These are phyloP conservation scores for Trinorchestia longiramus DNA, from an alignment of 1,140 invertebrate genomes.

Conservation along the genomic window DNA sequence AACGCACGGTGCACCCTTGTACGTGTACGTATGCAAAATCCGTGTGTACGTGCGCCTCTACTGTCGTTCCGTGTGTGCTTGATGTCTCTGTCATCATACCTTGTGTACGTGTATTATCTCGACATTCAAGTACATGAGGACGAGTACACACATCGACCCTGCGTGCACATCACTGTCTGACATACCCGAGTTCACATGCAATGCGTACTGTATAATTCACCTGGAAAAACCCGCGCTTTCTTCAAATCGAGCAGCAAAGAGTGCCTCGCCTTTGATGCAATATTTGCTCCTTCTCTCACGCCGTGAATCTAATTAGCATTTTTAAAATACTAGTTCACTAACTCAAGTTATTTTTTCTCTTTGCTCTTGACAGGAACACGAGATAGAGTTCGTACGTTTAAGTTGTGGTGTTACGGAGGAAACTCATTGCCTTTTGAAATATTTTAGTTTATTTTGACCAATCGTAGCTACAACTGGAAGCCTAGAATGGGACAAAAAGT, in stretches of 20 bases:
- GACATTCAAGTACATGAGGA: not conserved
- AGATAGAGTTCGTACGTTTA: not conserved
- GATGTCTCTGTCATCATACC: no score
- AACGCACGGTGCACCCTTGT: no score
- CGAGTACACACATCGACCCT: not conserved
- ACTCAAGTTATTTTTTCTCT: conserved; percentile 2
- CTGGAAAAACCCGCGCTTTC: not conserved
- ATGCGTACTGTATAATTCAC: not conserved
- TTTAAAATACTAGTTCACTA: not conserved
- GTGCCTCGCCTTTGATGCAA: conserved; percentile 34
- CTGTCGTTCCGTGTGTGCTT: no score
- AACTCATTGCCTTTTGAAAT: not conserved
- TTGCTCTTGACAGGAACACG: not conserved
- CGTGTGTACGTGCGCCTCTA: no score
- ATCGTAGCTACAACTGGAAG: not conserved
- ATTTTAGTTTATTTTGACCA: not conserved
- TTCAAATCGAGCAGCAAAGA: conserved; percentile 23
- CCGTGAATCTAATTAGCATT: conserved; percentile 37
- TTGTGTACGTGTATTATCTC: not conserved
- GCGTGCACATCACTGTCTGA: not conserved
- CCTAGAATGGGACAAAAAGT: not conserved
- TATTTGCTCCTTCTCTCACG: conserved; percentile 37
- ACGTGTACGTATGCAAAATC: no score
- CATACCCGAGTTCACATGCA: not conserved
- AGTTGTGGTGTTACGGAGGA: not conserved